A percentile compares a stretch with the other conserved stretches of the same genome.
Evolutionary conservation across 1,140 invertebrate genomes (phyloP).

Genomic region (Carposina sasakii): DNA sequence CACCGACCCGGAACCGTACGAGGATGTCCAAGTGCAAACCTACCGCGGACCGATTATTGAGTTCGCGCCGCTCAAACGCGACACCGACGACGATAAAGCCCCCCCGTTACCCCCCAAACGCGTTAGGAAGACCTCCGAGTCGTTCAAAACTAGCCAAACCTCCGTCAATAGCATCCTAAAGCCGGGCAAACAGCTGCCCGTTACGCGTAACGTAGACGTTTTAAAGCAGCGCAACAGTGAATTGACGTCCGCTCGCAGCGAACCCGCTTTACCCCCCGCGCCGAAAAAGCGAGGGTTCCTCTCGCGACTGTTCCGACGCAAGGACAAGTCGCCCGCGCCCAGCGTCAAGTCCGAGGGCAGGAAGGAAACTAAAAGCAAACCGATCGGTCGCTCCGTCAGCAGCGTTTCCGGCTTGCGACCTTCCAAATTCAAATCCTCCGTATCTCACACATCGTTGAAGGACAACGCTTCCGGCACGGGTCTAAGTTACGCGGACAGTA

Average conservation of each 20-base stretch:
- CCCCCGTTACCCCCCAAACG: slow-evolving; percentile 87
- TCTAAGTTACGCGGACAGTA: slow-evolving; percentile 64
- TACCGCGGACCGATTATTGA: slow-evolving; percentile 68
- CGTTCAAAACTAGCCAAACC: slow-evolving; percentile 50
- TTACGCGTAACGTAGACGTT: slow-evolving; percentile 37
- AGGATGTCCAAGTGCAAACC: slow-evolving; percentile 74
- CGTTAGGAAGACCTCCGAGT: slow-evolving; percentile 76
- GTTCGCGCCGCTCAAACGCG: slow-evolving; percentile 67
- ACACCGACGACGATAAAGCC: slow-evolving; percentile 75
- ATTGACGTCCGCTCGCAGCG: slow-evolving; percentile 41
- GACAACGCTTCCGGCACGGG: slow-evolving; percentile 55
- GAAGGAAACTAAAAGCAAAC: slow-evolving; percentile 42
- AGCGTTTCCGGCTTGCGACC: slow-evolving; percentile 73
- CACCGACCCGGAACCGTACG: slow-evolving; percentile 65
- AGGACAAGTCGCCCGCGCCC: slow-evolving; percentile 61
- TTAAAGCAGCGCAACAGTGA: slow-evolving; percentile 22
- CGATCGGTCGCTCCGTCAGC: slow-evolving; percentile 73
- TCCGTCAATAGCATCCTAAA: slow-evolving; percentile 57
- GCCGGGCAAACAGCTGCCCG: slow-evolving; percentile 46
- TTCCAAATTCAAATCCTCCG: slow-evolving; percentile 49
- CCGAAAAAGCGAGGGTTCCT: slow-evolving; percentile 67
- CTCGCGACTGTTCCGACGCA: slow-evolving; percentile 58
- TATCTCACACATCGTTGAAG: slow-evolving; percentile 60
- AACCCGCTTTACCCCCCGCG: slow-evolving; percentile 56
- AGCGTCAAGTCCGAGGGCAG: slow-evolving; percentile 50